Base-by-base conservation (phyloP, 2,113 vertebrate genomes). In the Delphinus delphis region DNA sequence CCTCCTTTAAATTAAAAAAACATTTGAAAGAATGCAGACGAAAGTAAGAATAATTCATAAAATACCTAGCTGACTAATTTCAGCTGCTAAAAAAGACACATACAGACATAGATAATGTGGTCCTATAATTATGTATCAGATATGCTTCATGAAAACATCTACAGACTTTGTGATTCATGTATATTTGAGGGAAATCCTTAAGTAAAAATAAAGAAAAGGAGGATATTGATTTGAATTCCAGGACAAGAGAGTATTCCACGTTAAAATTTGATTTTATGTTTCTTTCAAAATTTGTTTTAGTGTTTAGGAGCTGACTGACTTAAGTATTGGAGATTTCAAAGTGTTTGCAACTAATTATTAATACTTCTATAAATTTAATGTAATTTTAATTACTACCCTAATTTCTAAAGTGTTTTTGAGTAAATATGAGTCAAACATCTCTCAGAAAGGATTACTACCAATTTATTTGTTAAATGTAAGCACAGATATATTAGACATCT, bases 241-340 rank as follows among this genome's bases (percentile, higher is more conserved):
- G n/a, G 18, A 73, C 2, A 68, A 77, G 47, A 67, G 38, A 36
- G 0, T 9, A 62, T 38, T 97, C 1, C n/a, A 62, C 20, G 67
- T 93, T 80, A 84, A 79, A 91, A 77, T 87, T 82, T 70, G 21
- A 92, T 94, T 53, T 90, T 79, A 80, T 36, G 1, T 77, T 92
- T 84, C 31, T 88, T 82, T 50, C 18, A 58, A 71, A 67, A 47
- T 1, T 81, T 55, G 4, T 76, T 65, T 81, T 79, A 58, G 11
- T 82, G 47, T 96, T 96, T 50, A 80, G 18, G 3, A 15, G 60
- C 26, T 62, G 68, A 85, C 6, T 60, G 68, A 85, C 10, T 60
- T 77, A 88, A 87, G 67, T 81, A 71, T 41, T 74, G 71, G 11
- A 36, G 20, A 80, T 68, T 88, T 60, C 3, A 95, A 90, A 87